These are phyloP conservation scores for Aphelocoma californica DNA, from an alignment of 2,797 vertebrate species.

Conservation along the genomic window DNA sequence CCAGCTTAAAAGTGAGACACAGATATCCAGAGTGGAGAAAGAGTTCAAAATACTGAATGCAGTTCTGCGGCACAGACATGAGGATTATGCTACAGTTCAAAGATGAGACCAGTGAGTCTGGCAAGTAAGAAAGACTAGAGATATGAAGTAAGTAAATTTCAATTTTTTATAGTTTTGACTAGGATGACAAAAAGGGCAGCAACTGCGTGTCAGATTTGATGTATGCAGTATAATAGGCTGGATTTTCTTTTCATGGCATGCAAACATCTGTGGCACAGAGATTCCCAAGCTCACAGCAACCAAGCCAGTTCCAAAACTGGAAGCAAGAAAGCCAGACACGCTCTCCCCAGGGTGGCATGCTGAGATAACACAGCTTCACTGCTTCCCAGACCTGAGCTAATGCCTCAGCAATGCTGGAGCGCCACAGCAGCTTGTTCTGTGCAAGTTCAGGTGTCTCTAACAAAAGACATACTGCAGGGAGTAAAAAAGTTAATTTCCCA, in stretches of 20 bases:
- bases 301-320: background rate
- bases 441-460: conserved; percentile 2
- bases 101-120: background rate
- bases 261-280: conserved; percentile 62
- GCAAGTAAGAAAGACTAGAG: background rate
- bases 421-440: background rate
- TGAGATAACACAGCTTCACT: conserved; percentile 38
- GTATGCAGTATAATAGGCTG: background rate
- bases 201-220: background rate
- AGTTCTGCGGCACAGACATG: background rate
- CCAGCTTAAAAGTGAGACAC: background rate
- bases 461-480: background rate
- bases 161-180: background rate
- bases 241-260: conserved; percentile 18
- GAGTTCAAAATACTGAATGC: background rate
- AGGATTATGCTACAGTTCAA: background rate
- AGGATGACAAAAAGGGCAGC: background rate
- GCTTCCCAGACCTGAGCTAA: conserved; percentile 58
- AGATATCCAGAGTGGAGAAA: background rate
- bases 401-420: conserved; percentile 31
- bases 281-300: conserved; percentile 5
- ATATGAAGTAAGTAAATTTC: background rate
- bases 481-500: background rate
- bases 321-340: conserved; percentile 27
- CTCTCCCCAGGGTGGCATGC: conserved; percentile 48